Conservation (phyloP, 2,113 vertebrate species). For the Accipiter virgatus region DNA sequence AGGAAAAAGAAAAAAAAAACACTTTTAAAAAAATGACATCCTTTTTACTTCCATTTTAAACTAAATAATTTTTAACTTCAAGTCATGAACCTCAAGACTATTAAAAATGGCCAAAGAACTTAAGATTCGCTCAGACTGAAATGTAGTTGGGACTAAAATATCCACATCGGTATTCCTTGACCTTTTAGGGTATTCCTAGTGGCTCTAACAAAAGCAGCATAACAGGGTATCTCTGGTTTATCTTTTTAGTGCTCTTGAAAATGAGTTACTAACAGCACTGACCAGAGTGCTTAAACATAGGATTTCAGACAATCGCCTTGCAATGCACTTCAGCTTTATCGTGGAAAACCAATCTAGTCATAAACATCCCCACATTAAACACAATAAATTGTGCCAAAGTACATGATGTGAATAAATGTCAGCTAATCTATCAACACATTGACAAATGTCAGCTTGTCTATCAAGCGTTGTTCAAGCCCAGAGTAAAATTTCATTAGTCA, state of each 20-base stretch:
- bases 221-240: not conserved
- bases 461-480: not conserved
- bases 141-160: not conserved
- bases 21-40: not conserved
- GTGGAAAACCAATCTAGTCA: constrained; percentile 7
- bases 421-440: not conserved
- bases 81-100: not conserved
- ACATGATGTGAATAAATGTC: not conserved
- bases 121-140: not conserved
- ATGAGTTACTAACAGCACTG: not conserved
- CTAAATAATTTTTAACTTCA: not conserved
- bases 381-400: constrained; percentile 1
- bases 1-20: not conserved
- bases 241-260: constrained; percentile 19
- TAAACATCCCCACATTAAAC: constrained; percentile 14
- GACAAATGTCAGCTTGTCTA: not conserved
- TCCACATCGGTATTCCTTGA: not conserved
- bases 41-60: not conserved
- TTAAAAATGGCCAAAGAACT: not conserved
- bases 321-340: constrained; percentile 11
- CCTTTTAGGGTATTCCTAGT: not conserved
- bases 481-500: not conserved
- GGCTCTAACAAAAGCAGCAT: constrained; percentile 16
- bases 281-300: not conserved
- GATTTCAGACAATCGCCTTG: not conserved